These are phyloP conservation scores for Dioctria rufipes DNA, from an alignment of 2,888 invertebrate genomes.

Conservation along the genomic window DNA sequence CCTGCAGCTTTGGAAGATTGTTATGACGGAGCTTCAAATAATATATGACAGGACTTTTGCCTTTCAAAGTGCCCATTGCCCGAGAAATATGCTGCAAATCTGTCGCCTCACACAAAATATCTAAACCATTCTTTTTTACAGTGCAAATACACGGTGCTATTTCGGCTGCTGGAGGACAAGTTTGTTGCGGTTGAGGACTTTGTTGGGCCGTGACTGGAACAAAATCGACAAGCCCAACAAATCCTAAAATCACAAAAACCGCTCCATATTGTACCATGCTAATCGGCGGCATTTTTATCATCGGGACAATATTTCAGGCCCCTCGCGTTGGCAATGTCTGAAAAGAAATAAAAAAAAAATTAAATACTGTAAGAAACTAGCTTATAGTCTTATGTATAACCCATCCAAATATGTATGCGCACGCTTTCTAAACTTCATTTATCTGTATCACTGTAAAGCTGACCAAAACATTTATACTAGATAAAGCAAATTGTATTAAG, in stretches of 20 bases:
- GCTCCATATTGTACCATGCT: conserved; percentile 53
- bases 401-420: no score
- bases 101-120: conserved; percentile 90
- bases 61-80: conserved; percentile 87
- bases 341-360: conserved; percentile 9
- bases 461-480: conserved; percentile 36
- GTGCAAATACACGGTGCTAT: conserved; percentile 87
- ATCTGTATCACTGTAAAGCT: background rate
- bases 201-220: conserved; percentile 58
- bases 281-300: conserved; percentile 59
- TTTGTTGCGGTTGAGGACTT: conserved; percentile 72
- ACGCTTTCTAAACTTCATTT: background rate
- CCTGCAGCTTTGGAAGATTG: conserved; percentile 86
- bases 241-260: conserved; percentile 57
- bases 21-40: conserved; percentile 91
- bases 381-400: no score
- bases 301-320: conserved; percentile 53
- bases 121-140: conserved; percentile 90
- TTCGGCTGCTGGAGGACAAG: conserved; percentile 82
- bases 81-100: conserved; percentile 83
- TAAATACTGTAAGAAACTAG: no score
- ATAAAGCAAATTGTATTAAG: conserved; percentile 57
- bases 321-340: conserved; percentile 55
- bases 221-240: conserved; percentile 56
- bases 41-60: conserved; percentile 86